Percentiles rank a stretch among this genome's conserved stretches.
Evolutionary conservation across 2,797 vertebrate genomes (phyloP).

Genomic region (Sebastes diploproa): DNA sequence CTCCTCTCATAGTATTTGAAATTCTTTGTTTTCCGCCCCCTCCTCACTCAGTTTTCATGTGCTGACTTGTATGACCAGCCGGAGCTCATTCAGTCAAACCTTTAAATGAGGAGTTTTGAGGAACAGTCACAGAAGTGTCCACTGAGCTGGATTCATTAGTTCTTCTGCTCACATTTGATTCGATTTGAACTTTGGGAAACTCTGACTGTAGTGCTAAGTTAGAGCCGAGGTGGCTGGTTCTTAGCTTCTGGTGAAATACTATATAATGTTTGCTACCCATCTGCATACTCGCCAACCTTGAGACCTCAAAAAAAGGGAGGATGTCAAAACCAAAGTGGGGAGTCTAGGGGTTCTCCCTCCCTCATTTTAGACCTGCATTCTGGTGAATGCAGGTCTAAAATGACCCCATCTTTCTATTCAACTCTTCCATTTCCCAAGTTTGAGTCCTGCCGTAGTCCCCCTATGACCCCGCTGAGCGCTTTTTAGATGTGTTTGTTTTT

Average conservation of each 20-base stretch:
- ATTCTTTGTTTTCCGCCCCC: neutral
- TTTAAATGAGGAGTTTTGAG: neutral
- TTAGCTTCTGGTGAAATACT: neutral
- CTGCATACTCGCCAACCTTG: too few relatives aligned
- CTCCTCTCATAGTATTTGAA: neutral
- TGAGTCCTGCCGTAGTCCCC: neutral
- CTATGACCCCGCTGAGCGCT: neutral
- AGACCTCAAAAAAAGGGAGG: too few relatives aligned
- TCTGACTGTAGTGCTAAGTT: neutral
- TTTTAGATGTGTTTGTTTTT: conserved; percentile 8
- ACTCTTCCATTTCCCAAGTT: too few relatives aligned
- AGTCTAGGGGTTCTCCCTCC: too few relatives aligned
- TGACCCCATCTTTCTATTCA: neutral
- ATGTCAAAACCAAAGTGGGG: too few relatives aligned
- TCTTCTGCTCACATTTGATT: neutral
- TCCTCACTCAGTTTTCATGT: neutral
- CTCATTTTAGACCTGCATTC: too few relatives aligned
- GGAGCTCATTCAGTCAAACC: neutral
- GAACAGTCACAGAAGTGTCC: neutral
- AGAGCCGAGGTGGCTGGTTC: neutral
- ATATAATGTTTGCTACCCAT: too few relatives aligned
- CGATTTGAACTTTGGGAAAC: neutral
- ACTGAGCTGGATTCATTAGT: too few relatives aligned
- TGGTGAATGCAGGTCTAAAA: too few relatives aligned
- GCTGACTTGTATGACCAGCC: conserved; percentile 10